Conservation (phyloP, 2,113 vertebrate species). For the Paraplagusia blochii region DNA sequence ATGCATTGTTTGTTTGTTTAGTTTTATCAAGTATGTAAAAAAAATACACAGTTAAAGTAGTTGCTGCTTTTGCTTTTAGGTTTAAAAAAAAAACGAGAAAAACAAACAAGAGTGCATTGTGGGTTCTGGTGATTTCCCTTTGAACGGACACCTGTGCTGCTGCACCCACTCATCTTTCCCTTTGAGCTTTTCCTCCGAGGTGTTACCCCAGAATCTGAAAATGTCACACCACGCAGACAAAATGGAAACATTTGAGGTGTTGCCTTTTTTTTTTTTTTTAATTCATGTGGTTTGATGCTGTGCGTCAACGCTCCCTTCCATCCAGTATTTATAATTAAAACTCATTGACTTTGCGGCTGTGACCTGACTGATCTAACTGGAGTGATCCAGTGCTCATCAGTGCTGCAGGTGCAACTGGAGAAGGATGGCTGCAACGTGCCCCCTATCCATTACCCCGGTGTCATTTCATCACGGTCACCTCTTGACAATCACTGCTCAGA, state of each 20-base stretch:
- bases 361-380: neutral
- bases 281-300: neutral
- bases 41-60: neutral
- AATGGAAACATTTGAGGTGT: constrained; percentile 8
- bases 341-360: constrained; percentile 1
- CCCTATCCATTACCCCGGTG: constrained; percentile 14
- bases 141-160: constrained; percentile 30
- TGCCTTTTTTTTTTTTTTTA: neutral
- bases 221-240: constrained; percentile 18
- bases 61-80: neutral
- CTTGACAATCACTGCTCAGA: neutral
- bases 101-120: neutral
- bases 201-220: constrained; percentile 45
- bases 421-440: constrained; percentile 11
- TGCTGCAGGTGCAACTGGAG: constrained; percentile 45
- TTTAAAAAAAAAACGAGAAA: constrained; percentile 1
- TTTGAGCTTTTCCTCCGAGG: constrained; percentile 36
- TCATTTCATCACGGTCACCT: constrained; percentile 3
- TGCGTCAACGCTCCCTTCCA: neutral
- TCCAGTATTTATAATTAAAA: neutral
- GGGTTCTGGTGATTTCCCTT: constrained; percentile 40
- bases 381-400: neutral
- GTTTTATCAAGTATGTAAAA: neutral
- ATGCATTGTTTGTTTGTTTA: neutral
- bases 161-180: constrained; percentile 61